Conservation (phyloP, 2,113 vertebrate species). For the Nyctibius bracteatus region DNA sequence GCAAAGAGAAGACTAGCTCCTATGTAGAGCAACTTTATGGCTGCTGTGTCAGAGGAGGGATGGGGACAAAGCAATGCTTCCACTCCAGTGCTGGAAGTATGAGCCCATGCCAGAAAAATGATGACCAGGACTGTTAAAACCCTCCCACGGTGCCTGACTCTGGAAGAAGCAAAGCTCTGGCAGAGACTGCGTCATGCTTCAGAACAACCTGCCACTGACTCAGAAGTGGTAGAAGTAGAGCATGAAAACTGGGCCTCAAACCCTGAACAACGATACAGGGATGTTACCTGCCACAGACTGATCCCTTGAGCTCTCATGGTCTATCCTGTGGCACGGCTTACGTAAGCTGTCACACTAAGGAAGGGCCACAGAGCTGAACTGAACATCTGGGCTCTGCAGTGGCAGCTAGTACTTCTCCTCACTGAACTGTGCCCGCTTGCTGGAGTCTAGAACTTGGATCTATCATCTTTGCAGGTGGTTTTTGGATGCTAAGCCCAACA, state of each 20-base stretch:
- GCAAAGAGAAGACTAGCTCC: not conserved
- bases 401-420: not conserved
- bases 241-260: not conserved
- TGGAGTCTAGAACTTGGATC: not conserved
- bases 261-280: fast-evolving
- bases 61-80: not conserved
- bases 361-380: not conserved
- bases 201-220: not conserved
- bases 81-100: not conserved
- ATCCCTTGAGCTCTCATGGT: not conserved
- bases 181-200: not conserved
- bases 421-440: not conserved
- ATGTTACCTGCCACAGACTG: not conserved
- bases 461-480: not conserved
- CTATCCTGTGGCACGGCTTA: not conserved
- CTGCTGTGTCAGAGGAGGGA: not conserved
- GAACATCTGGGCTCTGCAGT: not conserved
- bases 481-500: not conserved
- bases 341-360: not conserved
- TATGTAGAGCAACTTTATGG: not conserved
- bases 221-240: not conserved
- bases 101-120: not conserved
- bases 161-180: not conserved
- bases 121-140: not conserved
- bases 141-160: not conserved